Percentiles rank a stretch among this genome's conserved stretches.
Evolutionary conservation across 2,113 vertebrate species (phyloP).

Genomic region (Megaleporinus macrocephalus): DNA sequence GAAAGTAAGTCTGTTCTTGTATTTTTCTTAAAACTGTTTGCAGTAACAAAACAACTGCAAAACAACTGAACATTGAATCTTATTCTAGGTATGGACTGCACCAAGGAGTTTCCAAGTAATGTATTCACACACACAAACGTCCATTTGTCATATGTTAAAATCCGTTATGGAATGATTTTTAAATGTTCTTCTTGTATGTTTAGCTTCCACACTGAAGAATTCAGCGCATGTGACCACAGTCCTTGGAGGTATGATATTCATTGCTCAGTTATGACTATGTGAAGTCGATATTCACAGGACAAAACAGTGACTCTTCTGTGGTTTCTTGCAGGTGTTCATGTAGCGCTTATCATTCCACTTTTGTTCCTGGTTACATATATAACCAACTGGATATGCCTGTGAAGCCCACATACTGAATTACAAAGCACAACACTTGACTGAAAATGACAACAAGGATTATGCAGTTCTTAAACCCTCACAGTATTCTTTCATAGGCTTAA

Average conservation of each 20-base stretch:
- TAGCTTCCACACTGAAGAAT: not conserved
- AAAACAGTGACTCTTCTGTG: not conserved
- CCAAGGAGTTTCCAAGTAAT: slow-evolving; percentile 15
- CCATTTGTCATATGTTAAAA: not conserved
- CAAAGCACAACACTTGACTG: no score
- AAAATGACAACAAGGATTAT: no score
- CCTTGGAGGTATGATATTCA: not conserved
- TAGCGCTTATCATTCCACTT: no score
- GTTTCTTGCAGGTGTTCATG: not conserved
- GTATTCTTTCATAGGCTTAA: no score
- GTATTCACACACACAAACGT: not conserved
- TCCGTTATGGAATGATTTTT: no score
- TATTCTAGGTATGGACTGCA: slow-evolving; percentile 40
- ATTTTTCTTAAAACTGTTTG: not conserved
- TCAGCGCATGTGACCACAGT: not conserved
- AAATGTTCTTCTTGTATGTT: not conserved
- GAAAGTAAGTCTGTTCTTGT: slow-evolving; percentile 26
- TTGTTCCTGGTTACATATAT: not conserved
- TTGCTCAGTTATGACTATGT: not conserved
- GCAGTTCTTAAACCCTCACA: no score
- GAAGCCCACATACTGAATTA: no score
- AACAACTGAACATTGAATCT: not conserved
- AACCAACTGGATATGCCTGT: no score
- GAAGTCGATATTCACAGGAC: not conserved
- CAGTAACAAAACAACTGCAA: not conserved